phyloP scores from a whole-genome alignment of 2,888 invertebrate genomes.

The Scrobipalpa costella region DNA sequence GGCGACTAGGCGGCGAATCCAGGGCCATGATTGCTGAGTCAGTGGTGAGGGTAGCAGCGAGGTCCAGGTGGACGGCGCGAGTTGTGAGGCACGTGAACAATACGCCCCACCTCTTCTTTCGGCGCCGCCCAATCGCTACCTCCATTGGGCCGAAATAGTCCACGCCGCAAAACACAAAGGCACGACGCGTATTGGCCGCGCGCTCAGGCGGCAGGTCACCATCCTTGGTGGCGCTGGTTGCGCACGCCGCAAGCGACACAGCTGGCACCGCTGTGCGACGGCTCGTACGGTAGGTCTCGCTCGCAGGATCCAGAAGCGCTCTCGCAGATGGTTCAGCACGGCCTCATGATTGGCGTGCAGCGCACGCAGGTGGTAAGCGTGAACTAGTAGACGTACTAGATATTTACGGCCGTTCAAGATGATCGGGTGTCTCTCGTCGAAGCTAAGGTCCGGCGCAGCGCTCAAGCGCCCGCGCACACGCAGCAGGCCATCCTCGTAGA shows the following conservation, averaged over 20 bases:
- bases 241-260: not conserved
- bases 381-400: not conserved
- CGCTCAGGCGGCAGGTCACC: not conserved
- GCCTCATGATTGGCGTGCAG: constrained; percentile 8
- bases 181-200: not conserved
- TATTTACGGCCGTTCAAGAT: not conserved
- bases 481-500: not conserved
- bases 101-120: constrained; percentile 11
- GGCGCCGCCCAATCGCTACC: not conserved
- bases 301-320: not conserved
- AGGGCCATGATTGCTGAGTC: constrained; percentile 2
- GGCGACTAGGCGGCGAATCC: too few species aligned
- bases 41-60: not conserved
- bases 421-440: constrained; percentile 34
- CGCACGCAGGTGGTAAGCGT: not conserved
- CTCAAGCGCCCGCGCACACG: constrained; percentile 5
- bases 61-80: constrained; percentile 12
- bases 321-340: constrained; percentile 1
- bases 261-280: not conserved
- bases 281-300: not conserved
- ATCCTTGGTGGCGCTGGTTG: not conserved
- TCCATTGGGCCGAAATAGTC: constrained; percentile 16
- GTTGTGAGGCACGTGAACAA: constrained; percentile 2
- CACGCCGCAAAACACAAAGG: not conserved
- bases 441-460: constrained; percentile 29